A percentile compares a stretch with the other conserved stretches of the same genome.
These are phyloP conservation scores for Cephonodes hylas DNA, from an alignment of 2,888 invertebrate genomes.

Conservation along the genomic window DNA sequence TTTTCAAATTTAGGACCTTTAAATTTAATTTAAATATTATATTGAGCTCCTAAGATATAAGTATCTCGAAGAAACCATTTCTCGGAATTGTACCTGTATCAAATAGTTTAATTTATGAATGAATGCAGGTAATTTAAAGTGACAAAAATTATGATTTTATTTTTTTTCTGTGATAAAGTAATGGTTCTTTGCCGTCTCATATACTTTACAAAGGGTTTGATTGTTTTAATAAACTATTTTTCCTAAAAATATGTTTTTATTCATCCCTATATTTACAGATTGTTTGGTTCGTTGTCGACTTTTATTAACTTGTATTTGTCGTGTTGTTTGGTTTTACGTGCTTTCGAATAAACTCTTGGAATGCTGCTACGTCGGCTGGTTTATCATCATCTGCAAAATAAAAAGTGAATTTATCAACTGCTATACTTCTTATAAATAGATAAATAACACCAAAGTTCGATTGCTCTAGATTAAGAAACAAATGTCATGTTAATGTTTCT, in stretches of 20 bases:
- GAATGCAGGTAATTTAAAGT: background rate
- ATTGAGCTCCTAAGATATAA: no score
- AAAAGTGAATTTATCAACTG: background rate
- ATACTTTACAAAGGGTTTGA: background rate
- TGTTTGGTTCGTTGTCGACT: slow-evolving; percentile 1
- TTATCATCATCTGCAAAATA: slow-evolving; percentile 66
- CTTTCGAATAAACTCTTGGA: slow-evolving; percentile 70
- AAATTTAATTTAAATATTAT: no score
- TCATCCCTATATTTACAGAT: slow-evolving; percentile 28
- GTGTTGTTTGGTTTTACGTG: slow-evolving; percentile 61
- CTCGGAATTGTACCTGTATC: no score
- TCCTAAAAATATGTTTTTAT: slow-evolving; percentile 19
- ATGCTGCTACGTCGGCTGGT: slow-evolving; percentile 64
- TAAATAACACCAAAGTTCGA: no score
- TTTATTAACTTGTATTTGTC: slow-evolving; percentile 43
- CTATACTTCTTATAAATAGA: background rate
- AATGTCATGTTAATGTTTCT: no score
- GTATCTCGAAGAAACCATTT: no score
- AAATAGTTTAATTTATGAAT: no score
- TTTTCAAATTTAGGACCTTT: no score
- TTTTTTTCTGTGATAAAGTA: background rate
- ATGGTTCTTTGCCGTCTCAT: background rate
- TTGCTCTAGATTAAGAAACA: no score
- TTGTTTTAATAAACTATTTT: slow-evolving; percentile 3
- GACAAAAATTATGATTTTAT: background rate